These are phyloP conservation scores for Drosophila biarmipes DNA, from an alignment of 1,140 invertebrate species.

Conservation along the genomic window DNA sequence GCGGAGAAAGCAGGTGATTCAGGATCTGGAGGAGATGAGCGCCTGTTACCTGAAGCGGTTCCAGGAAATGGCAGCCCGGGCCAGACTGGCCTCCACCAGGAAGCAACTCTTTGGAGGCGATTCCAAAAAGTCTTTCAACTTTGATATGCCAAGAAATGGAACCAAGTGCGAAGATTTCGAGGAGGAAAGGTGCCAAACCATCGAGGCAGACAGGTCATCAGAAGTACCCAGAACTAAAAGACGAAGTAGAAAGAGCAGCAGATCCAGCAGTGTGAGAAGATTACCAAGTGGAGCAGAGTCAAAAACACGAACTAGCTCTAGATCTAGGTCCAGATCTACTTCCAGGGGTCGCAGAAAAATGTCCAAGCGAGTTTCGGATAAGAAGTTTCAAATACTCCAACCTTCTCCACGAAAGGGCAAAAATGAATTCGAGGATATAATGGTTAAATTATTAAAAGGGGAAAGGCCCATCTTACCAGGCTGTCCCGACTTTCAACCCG, in stretches of 20 bases:
- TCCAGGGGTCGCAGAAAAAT: not conserved
- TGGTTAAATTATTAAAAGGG: conserved; percentile 26
- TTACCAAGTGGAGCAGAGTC: conserved; percentile 1
- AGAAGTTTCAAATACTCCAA: not conserved
- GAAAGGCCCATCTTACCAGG: conserved; percentile 4
- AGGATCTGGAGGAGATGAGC: conserved; percentile 46
- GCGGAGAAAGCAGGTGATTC: conserved; percentile 13
- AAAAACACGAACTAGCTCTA: not conserved
- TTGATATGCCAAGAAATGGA: not conserved
- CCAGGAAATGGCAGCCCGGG: conserved; percentile 43
- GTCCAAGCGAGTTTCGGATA: too few species aligned
- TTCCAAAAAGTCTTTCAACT: not conserved
- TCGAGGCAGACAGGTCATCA: too few species aligned
- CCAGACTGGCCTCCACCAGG: conserved; percentile 24
- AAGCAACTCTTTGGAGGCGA: conserved; percentile 26
- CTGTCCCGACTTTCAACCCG: conserved; percentile 19
- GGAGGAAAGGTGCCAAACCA: not conserved
- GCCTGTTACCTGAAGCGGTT: conserved; percentile 34
- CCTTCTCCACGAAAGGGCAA: not conserved
- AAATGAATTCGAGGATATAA: not conserved
- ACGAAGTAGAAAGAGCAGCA: not conserved
- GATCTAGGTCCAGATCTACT: not conserved
- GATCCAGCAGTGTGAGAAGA: not conserved
- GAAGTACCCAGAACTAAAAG: not conserved
- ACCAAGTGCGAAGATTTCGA: not conserved